Evolutionary conservation across 2,113 vertebrate genomes (phyloP).

Genomic region (Strix aluco): DNA sequence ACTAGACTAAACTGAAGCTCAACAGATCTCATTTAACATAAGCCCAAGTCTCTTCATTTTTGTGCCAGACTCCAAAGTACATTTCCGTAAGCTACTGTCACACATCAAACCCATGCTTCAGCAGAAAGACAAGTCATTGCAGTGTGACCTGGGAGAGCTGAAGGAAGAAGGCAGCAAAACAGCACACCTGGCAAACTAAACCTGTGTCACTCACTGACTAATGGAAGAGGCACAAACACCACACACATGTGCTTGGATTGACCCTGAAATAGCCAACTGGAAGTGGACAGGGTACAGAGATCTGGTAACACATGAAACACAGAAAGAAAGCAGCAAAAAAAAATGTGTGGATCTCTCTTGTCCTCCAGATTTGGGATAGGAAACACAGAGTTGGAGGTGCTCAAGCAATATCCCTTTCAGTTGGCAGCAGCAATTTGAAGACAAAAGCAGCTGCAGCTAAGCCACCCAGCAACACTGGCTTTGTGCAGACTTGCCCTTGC

Average conservation of each 20-base stretch:
- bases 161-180: not conserved
- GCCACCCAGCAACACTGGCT: not conserved
- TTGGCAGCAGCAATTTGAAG: not conserved
- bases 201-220: fast-evolving
- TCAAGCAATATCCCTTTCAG: not conserved
- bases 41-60: not conserved
- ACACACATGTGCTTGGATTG: not conserved
- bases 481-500: not conserved
- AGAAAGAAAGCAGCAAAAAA: not conserved
- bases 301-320: not conserved
- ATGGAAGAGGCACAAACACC: not conserved
- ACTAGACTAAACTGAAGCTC: not conserved
- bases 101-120: not conserved
- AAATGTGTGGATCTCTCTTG: not conserved
- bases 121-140: not conserved
- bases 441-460: conserved; percentile 1
- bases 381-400: fast-evolving
- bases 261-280: not conserved
- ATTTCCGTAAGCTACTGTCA: not conserved
- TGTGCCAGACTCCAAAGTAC: not conserved
- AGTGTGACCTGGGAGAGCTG: not conserved
- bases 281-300: not conserved
- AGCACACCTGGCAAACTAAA: not conserved
- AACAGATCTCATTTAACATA: not conserved
- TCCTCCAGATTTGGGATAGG: not conserved